phyloP scores from a whole-genome alignment of 2,113 vertebrate genomes.

The Chaetura pelagica region DNA sequence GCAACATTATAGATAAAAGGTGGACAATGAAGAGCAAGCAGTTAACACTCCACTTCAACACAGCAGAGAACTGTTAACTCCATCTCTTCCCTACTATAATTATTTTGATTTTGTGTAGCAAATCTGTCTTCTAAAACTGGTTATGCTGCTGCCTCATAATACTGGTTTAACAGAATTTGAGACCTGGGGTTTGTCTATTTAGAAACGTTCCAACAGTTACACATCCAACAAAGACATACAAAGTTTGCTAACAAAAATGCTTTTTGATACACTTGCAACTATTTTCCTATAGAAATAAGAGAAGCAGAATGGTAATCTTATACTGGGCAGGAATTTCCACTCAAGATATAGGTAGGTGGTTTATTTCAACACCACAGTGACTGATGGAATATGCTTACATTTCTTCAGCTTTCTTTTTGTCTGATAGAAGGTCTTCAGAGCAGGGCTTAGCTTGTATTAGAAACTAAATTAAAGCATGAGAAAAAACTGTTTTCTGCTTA shows the following conservation, averaged over 20 bases:
- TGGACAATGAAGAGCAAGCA: neutral
- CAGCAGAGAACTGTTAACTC: neutral
- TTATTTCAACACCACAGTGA: neutral
- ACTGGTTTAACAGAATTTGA: neutral
- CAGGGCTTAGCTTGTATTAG: neutral
- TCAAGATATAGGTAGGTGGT: neutral
- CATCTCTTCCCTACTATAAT: neutral
- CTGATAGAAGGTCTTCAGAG: neutral
- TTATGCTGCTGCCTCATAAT: neutral
- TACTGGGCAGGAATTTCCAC: neutral
- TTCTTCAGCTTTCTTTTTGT: neutral
- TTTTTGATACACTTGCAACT: neutral
- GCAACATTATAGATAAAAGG: neutral
- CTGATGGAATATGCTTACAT: neutral
- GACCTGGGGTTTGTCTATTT: neutral
- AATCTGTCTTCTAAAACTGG: neutral
- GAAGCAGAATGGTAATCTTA: neutral
- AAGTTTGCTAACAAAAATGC: neutral
- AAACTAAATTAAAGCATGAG: neutral
- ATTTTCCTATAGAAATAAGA: neutral
- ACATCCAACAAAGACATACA: neutral
- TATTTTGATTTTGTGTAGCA: neutral
- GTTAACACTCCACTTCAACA: neutral
- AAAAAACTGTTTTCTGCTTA: neutral
- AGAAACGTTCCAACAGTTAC: neutral